Evolutionary conservation across 2,888 invertebrate species (phyloP), one percentile per base, ranked within the genome.

Genomic region (Melinaea marsaeus): DNA sequence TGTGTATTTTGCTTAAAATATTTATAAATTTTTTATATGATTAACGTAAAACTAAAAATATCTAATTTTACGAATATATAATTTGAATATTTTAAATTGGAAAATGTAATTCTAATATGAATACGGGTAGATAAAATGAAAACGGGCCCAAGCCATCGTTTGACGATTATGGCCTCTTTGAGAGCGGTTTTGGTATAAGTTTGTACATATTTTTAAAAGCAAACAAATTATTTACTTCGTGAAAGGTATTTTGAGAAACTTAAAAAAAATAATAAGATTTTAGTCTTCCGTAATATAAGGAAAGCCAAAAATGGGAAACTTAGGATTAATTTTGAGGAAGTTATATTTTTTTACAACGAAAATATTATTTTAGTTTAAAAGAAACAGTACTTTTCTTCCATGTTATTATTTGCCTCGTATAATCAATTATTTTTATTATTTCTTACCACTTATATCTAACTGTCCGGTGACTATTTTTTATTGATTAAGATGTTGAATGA

Each of bases 101-200:
- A 57, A 61, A 57, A 46, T 33, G 0, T 13, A 4, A 13, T 9
- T 56, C 4, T 7, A 3, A 13, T 6, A 32, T 55, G 4, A 37
- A 22, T 47, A 4, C n/a, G 2, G 11, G 13, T 57, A 11, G n/a
- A 4, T 51, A 58, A 35, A 61, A 58, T 46, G 58, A 7, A 58
- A 61, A 64, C 54, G 22, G 4, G 11, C 51, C 59, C 59, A 33
- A 60, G 61, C 46, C 46, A 32, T 35, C 57, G 59, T 57, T 67
- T 60, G 66, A 63, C 66, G 66, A 62, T 65, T 64, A 60, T 63
- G 62, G 65, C 58, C 55, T 57, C 54, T 64, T 60, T 67, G 58
- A 32, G 48, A 61, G 60, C 58, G 64, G 58, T 58, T 48, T 46
- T 64, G 47, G 47, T 64, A 61, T 46, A 55, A 60, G 47, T 64